phyloP scores from a whole-genome alignment of 30 jellyfish, hydroid and myxozoan genomes.

The Chironex yamaguchii region DNA sequence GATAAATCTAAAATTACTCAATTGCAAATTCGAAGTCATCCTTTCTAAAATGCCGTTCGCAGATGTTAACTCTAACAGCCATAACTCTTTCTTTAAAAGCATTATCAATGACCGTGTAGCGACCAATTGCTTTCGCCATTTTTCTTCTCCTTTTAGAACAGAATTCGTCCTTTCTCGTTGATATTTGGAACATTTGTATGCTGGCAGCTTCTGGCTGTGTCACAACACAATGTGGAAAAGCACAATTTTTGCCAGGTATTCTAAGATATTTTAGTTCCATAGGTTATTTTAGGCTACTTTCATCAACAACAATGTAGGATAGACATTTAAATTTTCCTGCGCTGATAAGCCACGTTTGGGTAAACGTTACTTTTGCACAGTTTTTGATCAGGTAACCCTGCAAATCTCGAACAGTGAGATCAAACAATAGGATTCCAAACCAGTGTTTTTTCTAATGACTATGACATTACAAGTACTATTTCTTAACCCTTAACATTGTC shows the following conservation, averaged over 20 bases:
- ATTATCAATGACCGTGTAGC: conserved; percentile 1
- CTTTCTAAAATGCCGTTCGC: conserved; percentile 13
- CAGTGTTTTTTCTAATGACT: no score
- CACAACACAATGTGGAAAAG: conserved; percentile 24
- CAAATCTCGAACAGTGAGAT: no score
- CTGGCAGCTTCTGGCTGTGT: no score
- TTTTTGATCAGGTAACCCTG: no score
- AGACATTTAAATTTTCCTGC: no score
- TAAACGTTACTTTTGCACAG: no score
- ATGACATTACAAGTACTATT: no score
- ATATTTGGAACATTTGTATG: not conserved
- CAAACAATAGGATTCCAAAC: no score
- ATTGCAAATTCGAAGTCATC: conserved; percentile 29
- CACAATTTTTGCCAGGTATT: conserved; percentile 27
- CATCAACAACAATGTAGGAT: no score
- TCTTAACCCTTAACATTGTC: no score
- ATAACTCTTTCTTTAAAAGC: conserved; percentile 3
- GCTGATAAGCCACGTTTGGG: no score
- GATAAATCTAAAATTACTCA: not conserved
- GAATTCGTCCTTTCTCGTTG: conserved; percentile 15
- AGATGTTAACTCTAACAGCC: conserved; percentile 9
- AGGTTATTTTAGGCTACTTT: no score
- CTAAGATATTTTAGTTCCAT: not conserved
- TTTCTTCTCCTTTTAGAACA: conserved; percentile 28
- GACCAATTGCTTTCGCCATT: not conserved